Percentiles rank a stretch among this genome's conserved stretches.
These are phyloP conservation scores for Zosterops hypoxanthus DNA, from an alignment of 2,113 vertebrate genomes.

Conservation along the genomic window DNA sequence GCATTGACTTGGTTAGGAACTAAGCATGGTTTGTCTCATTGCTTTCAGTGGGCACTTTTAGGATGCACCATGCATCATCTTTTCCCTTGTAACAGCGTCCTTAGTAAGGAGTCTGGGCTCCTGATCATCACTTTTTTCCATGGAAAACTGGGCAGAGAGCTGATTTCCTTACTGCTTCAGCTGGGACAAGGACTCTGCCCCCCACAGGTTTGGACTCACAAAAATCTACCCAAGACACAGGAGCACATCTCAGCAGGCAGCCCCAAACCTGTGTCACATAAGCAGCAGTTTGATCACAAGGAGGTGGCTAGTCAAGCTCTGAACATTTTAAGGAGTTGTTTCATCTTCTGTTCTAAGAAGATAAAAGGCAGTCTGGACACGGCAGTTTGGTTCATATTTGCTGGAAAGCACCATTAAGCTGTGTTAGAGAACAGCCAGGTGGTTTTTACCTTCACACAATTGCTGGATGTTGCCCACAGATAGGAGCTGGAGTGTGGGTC, in stretches of 20 bases:
- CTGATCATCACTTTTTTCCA: not conserved
- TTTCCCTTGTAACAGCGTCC: not conserved
- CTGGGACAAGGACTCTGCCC: not conserved
- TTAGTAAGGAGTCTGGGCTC: not conserved
- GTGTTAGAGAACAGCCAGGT: not conserved
- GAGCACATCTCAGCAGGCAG: not conserved
- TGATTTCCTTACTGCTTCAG: not conserved
- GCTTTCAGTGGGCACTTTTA: not conserved
- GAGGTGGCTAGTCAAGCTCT: not conserved
- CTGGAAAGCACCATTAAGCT: not conserved
- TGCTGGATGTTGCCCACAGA: accelerated
- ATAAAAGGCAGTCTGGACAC: not conserved
- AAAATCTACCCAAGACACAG: not conserved
- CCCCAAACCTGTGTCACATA: accelerated
- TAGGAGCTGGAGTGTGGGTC: not conserved
- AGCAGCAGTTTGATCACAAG: not conserved
- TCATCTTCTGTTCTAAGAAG: not conserved
- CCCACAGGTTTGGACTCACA: not conserved
- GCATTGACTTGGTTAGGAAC: constrained; percentile 2
- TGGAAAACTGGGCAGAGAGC: not conserved
- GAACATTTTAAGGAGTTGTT: not conserved
- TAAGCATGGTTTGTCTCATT: not conserved
- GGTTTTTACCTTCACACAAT: not conserved
- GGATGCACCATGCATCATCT: not conserved
- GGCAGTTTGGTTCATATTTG: not conserved